phyloP scores from a whole-genome alignment of 2,797 vertebrate species.

The Rhinogobio ventralis region DNA sequence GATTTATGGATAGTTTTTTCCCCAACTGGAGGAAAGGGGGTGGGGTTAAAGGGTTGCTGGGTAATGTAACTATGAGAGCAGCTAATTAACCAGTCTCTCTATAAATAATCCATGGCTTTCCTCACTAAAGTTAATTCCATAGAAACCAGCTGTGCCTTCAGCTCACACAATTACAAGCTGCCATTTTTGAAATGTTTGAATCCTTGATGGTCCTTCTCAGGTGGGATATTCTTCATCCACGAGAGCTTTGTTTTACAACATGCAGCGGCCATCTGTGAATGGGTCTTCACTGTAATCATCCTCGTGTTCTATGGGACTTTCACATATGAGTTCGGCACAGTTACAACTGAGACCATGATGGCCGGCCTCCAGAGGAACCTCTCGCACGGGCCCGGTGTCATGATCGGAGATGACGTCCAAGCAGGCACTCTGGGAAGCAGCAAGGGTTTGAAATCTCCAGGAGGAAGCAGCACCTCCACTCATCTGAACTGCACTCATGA shows the following conservation, averaged over 20 bases:
- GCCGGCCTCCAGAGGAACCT: slow-evolving; percentile 82
- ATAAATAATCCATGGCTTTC: slow-evolving; percentile 18
- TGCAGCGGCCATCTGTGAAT: slow-evolving; percentile 92
- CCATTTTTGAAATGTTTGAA: neutral
- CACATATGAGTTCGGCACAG: slow-evolving; percentile 94
- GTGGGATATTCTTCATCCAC: slow-evolving; percentile 93
- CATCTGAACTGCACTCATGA: slow-evolving; percentile 90
- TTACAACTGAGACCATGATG: slow-evolving; percentile 93
- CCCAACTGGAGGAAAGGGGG: neutral
- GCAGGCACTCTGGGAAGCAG: slow-evolving; percentile 68
- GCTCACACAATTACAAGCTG: neutral
- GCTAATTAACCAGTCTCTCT: slow-evolving; percentile 16
- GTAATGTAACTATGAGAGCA: slow-evolving; percentile 25
- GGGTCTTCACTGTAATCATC: slow-evolving; percentile 96
- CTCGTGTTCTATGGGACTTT: slow-evolving; percentile 97
- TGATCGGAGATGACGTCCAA: slow-evolving; percentile 70
- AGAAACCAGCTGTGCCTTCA: neutral
- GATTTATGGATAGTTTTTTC: slow-evolving; percentile 40
- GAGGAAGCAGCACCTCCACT: slow-evolving; percentile 87
- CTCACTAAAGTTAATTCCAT: neutral
- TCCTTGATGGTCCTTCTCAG: slow-evolving; percentile 74
- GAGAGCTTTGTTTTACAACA: slow-evolving; percentile 94
- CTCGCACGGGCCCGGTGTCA: slow-evolving; percentile 72
- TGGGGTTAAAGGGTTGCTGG: neutral
- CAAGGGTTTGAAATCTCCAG: slow-evolving; percentile 88